A percentile compares a stretch with the other conserved stretches of the same genome.
phyloP scores from a whole-genome alignment of 2,113 vertebrate species.

The Egretta garzetta region DNA sequence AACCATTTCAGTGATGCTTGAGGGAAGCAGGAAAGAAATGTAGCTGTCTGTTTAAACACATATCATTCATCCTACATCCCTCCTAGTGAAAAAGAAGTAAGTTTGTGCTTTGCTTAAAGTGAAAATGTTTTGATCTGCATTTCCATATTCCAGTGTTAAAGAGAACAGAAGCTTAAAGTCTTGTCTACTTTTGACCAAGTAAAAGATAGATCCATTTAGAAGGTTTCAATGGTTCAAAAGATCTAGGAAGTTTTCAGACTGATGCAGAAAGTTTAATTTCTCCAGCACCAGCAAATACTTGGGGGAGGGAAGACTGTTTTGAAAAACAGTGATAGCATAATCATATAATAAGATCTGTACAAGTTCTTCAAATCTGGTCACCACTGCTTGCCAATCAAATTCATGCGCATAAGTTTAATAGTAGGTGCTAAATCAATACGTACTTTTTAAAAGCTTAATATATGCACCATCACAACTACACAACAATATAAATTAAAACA shows the following conservation, averaged over 20 bases:
- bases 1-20: background rate
- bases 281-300: background rate
- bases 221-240: background rate
- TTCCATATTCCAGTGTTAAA: background rate
- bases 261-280: background rate
- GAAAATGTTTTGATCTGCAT: background rate
- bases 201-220: background rate
- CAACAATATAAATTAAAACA: background rate
- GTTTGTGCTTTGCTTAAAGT: background rate
- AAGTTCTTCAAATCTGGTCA: background rate
- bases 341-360: background rate
- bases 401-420: background rate
- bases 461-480: background rate
- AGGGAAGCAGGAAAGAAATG: background rate
- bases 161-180: background rate
- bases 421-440: fast-evolving
- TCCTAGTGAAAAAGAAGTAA: background rate
- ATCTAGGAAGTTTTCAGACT: background rate
- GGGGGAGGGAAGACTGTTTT: fast-evolving
- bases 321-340: background rate
- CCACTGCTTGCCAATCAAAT: background rate
- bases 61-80: background rate
- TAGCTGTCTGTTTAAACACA: background rate
- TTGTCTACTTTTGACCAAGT: background rate
- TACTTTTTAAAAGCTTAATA: background rate